phyloP scores from a whole-genome alignment of 2,888 invertebrate species.

The Tiliacea citrago region DNA sequence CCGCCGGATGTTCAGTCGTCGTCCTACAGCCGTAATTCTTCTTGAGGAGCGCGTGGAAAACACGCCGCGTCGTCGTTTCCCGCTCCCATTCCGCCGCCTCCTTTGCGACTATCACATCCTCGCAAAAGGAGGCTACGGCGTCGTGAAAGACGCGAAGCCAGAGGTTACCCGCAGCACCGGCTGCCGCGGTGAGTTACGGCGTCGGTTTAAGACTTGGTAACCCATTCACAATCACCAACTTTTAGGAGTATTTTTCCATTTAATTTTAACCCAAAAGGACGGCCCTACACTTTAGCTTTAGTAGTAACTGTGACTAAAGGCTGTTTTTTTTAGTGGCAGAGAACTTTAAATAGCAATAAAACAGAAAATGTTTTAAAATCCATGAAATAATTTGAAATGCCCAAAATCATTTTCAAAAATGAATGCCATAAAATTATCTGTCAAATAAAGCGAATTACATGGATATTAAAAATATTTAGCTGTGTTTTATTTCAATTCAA shows the following conservation, averaged over 20 bases:
- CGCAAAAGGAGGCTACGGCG: not conserved
- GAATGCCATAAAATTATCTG: too few relatives aligned
- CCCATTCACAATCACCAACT: not conserved
- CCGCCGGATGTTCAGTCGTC: not conserved
- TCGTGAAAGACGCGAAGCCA: not conserved
- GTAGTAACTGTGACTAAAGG: not conserved
- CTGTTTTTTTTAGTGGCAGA: too few relatives aligned
- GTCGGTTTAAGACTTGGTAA: not conserved
- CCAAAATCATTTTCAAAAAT: too few relatives aligned
- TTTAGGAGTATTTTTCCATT: not conserved
- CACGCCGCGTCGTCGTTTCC: not conserved
- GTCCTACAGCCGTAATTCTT: not conserved
- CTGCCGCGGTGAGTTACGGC: not conserved
- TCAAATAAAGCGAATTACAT: too few relatives aligned
- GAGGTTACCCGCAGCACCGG: not conserved
- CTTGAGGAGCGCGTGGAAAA: not conserved
- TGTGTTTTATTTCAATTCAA: too few relatives aligned
- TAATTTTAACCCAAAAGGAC: not conserved
- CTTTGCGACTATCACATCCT: not conserved
- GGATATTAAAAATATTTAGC: too few relatives aligned
- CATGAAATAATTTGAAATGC: too few relatives aligned
- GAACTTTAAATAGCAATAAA: too few relatives aligned
- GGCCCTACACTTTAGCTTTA: not conserved
- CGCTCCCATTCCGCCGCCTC: not conserved
- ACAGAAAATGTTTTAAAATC: too few relatives aligned